Conservation (phyloP, 2,888 invertebrate genomes). For the Platynereis dumerilii region DNA sequence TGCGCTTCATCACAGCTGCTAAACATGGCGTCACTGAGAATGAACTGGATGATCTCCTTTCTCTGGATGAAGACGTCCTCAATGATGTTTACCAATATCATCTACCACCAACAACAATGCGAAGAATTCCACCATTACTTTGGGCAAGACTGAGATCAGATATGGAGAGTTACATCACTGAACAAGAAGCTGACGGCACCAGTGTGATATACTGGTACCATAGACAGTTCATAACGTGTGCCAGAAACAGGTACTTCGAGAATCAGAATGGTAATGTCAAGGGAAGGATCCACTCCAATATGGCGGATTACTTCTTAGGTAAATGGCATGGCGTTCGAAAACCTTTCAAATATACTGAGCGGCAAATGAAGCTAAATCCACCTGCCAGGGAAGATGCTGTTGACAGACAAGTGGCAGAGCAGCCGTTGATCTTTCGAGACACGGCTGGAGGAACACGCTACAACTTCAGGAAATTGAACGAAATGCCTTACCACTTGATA, state of each 20-base stretch:
- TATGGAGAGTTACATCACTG: conserved; percentile 40
- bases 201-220: conserved; percentile 43
- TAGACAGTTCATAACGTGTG: conserved; percentile 39
- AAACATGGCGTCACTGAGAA: conserved; percentile 87
- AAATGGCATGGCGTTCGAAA: conserved; percentile 49
- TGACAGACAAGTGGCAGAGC: conserved; percentile 50
- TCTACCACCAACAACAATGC: conserved; percentile 42
- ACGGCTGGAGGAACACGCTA: conserved; percentile 28
- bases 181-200: conserved; percentile 42
- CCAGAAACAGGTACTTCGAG: conserved; percentile 36
- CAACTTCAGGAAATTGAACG: conserved; percentile 55
- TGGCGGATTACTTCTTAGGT: conserved; percentile 56
- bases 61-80: conserved; percentile 40
- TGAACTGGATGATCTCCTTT: conserved; percentile 66
- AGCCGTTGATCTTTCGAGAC: conserved; percentile 46
- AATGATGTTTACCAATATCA: conserved; percentile 42
- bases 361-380: conserved; percentile 1
- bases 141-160: conserved; percentile 40
- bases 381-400: conserved; percentile 37
- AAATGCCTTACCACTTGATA: conserved; percentile 51
- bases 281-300: conserved; percentile 42
- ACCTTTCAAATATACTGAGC: conserved; percentile 43
- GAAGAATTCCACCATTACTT: conserved; percentile 47
- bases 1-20: conserved; percentile 44
- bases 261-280: conserved; percentile 26